Evolutionary conservation across 2,113 vertebrate species (phyloP), one percentile per base, ranked within the genome.

Genomic region (Catharus fuscescens): DNA sequence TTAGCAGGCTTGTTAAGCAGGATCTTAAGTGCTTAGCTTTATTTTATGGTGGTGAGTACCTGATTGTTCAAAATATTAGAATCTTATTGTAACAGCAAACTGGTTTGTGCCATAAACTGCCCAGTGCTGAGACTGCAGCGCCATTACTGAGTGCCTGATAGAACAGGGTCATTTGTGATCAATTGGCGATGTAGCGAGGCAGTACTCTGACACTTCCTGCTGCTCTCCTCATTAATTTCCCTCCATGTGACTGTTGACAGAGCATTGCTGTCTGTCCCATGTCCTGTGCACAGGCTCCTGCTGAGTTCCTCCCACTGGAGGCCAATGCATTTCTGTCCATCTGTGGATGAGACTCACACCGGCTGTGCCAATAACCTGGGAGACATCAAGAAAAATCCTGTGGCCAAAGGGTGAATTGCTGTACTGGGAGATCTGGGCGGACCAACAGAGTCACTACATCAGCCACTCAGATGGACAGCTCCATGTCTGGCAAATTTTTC

Each of bases 1-100:
- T 90, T 92, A 95, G 61, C 50, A 80, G 85, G 62, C 81, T 95
- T 96, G 73, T 95, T 95, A 96, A 88, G 81, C 90, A 94, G 80
- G 56, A 71, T 78, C 77, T 94, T 38, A 89, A 87, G 60, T 83
- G 86, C 65, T 78, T 77, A 80, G 69, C 59, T 95, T 94, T 92
- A 67, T 90, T 96, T 95, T 92, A 86, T 72, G 42, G 48, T 40
- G 23, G 47, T 5, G 40, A 83, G 65, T 64, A 83, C 80, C 79
- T 74, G 61, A 71, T 77, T 78, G 69, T 86, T 96, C 64, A 90
- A 92, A 90, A 93, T 86, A 80, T 53, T 83, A 78, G 40, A 48
- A 81, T 93, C 72, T 36, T 78, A 74, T 24, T 74, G 80, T 50
- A 81, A 56, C 64, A 90, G 65, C 69, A 67, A 81, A 83, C 67